Percentiles rank a stretch among this genome's conserved stretches.
Conservation (phyloP, 2,797 vertebrate species). For the Antennarius maculatus region DNA sequence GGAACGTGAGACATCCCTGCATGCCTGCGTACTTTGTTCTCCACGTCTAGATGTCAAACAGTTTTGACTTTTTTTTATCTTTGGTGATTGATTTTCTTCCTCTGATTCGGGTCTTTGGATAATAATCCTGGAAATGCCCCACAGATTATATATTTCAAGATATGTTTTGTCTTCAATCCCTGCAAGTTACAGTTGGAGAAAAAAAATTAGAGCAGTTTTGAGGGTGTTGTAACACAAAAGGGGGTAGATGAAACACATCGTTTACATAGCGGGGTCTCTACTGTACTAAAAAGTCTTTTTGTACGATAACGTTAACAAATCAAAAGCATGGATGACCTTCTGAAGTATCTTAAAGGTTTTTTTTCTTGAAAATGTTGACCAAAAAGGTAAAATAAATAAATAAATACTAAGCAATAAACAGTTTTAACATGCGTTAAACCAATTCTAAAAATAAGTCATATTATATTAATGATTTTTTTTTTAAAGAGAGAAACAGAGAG, state of each 20-base stretch:
- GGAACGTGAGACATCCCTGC: background rate
- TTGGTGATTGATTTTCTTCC: conserved; percentile 4
- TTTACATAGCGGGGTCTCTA: too few species aligned
- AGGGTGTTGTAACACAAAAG: too few species aligned
- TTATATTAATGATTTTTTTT: conserved; percentile 8
- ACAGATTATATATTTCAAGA: background rate
- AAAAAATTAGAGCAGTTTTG: too few species aligned
- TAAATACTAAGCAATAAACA: conserved; percentile 7
- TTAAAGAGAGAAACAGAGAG: conserved; percentile 8
- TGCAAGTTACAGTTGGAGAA: too few species aligned
- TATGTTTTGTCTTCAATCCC: conserved; percentile 4
- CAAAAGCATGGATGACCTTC: conserved; percentile 22
- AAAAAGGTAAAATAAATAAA: conserved; percentile 25
- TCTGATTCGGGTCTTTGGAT: conserved; percentile 17
- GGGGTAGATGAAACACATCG: too few species aligned
- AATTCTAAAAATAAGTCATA: background rate
- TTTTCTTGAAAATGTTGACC: background rate
- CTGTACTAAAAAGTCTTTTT: too few species aligned
- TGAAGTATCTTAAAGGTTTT: conserved; percentile 35
- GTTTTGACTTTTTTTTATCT: conserved; percentile 19
- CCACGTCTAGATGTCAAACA: conserved; percentile 14
- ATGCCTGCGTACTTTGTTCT: conserved; percentile 43
- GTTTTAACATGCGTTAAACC: conserved; percentile 16
- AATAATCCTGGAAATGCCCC: conserved; percentile 3
- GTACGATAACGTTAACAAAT: conserved; percentile 17